Percentiles rank a stretch among this genome's conserved stretches.
Conservation (phyloP, 2,888 invertebrate species). For the Drosophila pseudotakahashii region DNA sequence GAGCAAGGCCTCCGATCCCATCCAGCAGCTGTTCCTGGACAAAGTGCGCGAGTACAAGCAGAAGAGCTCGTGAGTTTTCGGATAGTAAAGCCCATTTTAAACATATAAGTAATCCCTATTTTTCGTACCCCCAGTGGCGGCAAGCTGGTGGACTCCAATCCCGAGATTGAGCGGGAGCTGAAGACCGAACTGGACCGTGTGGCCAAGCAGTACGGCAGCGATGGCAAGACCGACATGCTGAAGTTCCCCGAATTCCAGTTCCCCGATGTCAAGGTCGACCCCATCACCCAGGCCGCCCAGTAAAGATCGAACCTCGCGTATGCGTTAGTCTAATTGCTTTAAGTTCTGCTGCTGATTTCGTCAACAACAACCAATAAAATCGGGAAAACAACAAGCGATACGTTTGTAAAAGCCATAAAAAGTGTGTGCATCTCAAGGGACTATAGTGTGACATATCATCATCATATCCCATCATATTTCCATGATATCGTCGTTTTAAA, state of each 20-base stretch:
- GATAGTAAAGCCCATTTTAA: fast-evolving
- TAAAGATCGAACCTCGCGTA: conserved; percentile 30
- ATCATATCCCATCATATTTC: not conserved
- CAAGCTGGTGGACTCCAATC: conserved; percentile 92
- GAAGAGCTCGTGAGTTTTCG: conserved; percentile 90
- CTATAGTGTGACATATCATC: not conserved
- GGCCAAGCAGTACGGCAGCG: conserved; percentile 91
- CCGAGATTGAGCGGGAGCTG: conserved; percentile 90
- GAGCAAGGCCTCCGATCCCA: conserved; percentile 92
- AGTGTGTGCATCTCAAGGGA: conserved; percentile 6
- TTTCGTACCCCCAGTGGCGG: conserved; percentile 87
- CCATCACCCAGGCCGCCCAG: conserved; percentile 84
- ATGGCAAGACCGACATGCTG: conserved; percentile 92
- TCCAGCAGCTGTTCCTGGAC: conserved; percentile 96
- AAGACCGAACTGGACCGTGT: conserved; percentile 92
- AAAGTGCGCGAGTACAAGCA: conserved; percentile 95
- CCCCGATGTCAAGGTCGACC: conserved; percentile 89
- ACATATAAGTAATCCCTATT: not conserved
- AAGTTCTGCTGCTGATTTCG: conserved; percentile 42
- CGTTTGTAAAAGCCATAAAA: conserved; percentile 24
- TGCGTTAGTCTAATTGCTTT: conserved; percentile 63
- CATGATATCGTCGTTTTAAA: too few species aligned
- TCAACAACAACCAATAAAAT: conserved; percentile 58
- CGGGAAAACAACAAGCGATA: conserved; percentile 33
- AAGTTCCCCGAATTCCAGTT: conserved; percentile 95